Evolutionary conservation across 2,113 vertebrate genomes (phyloP), one percentile per base, ranked within the genome.

Genomic region (Tricholaema leucomelas): DNA sequence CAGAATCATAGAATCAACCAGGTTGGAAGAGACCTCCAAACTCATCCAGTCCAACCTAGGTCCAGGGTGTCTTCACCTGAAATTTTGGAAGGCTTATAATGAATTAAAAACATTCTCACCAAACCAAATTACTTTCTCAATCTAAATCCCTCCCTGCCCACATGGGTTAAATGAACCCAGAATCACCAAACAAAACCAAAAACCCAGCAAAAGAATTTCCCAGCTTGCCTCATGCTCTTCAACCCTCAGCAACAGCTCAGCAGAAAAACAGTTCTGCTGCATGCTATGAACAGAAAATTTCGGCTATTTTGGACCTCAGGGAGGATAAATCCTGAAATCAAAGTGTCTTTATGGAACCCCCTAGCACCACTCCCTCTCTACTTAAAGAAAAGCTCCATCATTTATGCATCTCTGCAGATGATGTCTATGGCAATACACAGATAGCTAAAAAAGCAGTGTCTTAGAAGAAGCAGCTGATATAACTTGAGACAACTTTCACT

Each of bases 301-400:
- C 92, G 87, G 88, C 87, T 95, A 94, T 94, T 96, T 94, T 94
- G 88, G 92, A 96, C 96, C 92, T 95, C 64, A 76, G 94, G 93
- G 96, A 89, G 89, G 95, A 95, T 93, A 93, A 94, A 96, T 95
- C 95, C 87, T 87, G 89, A 96, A 96, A 95, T 95, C 93, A 94
- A 96, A 95, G 94, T 92, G 87, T 80, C 81, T 94, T 96, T 81
- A 44, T 88, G 78, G 88, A 96, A 96, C 89, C 84, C 91, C 95
- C 92, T 90, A 92, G 95, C 92, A 94, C 87, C 91, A 88, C 88
- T 96, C 94, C 92, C 91, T 88, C 88, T 94, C 86, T 89, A 70
- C 91, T 96, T 92, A 88, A 78, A 75, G 74, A 81, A 74, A 73
- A 85, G 44, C 75, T 85, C 35, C 1, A 91, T 94, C 87, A 81